phyloP scores from a whole-genome alignment of 2,888 invertebrate species.

The Leucophenga montana region DNA sequence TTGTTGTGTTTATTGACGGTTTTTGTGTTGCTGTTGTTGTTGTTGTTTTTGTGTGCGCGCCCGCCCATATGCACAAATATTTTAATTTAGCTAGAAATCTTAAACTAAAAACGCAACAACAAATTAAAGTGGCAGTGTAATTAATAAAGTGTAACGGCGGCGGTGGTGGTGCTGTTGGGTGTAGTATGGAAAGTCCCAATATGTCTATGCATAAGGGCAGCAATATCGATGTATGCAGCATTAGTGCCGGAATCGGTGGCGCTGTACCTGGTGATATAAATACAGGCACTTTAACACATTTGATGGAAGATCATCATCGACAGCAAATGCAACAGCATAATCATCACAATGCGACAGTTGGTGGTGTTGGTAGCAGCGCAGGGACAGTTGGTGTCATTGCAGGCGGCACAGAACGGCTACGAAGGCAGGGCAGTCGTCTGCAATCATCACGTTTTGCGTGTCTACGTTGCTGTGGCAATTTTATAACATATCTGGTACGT shows the following conservation, averaged over 20 bases:
- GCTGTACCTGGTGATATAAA: slow-evolving; percentile 48
- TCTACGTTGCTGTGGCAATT: slow-evolving; percentile 71
- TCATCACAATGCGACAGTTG: slow-evolving; percentile 31
- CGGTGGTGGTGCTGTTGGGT: background rate
- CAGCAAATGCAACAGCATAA: slow-evolving; percentile 45
- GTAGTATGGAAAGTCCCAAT: background rate
- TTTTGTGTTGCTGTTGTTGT: slow-evolving; percentile 24
- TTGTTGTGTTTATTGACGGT: slow-evolving; percentile 10
- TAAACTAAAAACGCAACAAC: slow-evolving; percentile 35
- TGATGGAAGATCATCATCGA: slow-evolving; percentile 63
- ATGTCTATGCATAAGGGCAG: slow-evolving; percentile 2
- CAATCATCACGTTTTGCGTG: slow-evolving; percentile 67
- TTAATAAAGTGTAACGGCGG: background rate
- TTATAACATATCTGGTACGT: slow-evolving; percentile 85
- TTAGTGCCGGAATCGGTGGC: slow-evolving; percentile 31
- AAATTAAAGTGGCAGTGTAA: background rate
- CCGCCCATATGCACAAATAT: slow-evolving; percentile 29
- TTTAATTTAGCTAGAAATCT: slow-evolving; percentile 36
- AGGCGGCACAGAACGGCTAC: slow-evolving; percentile 51
- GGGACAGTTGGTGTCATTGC: slow-evolving; percentile 49
- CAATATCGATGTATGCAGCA: slow-evolving; percentile 29
- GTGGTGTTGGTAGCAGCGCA: slow-evolving; percentile 30
- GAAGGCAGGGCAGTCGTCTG: slow-evolving; percentile 56
- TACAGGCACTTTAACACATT: slow-evolving; percentile 59
- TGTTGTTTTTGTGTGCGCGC: slow-evolving; percentile 8